Evolutionary conservation across 35 echinoderm and acorn worm genomes (phyloP).

Genomic region (Acanthaster planci): DNA sequence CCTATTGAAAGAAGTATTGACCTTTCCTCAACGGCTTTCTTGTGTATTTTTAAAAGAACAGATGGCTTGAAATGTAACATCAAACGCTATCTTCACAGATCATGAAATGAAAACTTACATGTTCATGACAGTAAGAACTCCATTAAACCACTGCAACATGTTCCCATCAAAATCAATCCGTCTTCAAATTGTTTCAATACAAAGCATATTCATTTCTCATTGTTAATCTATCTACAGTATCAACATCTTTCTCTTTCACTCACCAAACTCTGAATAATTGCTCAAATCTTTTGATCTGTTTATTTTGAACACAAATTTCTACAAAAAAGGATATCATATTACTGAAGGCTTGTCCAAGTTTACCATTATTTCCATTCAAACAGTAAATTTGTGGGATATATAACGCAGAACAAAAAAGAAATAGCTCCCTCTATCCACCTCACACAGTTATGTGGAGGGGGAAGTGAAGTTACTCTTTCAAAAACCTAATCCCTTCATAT

Average conservation of each 20-base stretch:
- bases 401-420: neutral
- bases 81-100: no score
- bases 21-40: no score
- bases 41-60: no score
- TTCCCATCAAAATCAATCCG: neutral
- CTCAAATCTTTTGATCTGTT: neutral
- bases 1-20: no score
- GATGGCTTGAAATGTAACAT: no score
- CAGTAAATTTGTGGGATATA: neutral
- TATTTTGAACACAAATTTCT: slow-evolving; percentile 7
- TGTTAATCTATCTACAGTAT: slow-evolving; percentile 23
- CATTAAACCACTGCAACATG: no score
- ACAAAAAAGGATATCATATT: neutral
- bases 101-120: no score
- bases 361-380: neutral
- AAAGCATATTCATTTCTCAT: slow-evolving; percentile 24
- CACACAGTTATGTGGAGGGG: neutral
- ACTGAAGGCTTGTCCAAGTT: slow-evolving; percentile 14
- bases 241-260: slow-evolving; percentile 7
- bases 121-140: no score
- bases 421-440: neutral
- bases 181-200: slow-evolving; percentile 13
- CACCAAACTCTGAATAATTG: neutral
- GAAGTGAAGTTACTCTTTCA: neutral
- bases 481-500: neutral